Conservation (phyloP, 2,888 invertebrate genomes). For the Ctena decussata region DNA sequence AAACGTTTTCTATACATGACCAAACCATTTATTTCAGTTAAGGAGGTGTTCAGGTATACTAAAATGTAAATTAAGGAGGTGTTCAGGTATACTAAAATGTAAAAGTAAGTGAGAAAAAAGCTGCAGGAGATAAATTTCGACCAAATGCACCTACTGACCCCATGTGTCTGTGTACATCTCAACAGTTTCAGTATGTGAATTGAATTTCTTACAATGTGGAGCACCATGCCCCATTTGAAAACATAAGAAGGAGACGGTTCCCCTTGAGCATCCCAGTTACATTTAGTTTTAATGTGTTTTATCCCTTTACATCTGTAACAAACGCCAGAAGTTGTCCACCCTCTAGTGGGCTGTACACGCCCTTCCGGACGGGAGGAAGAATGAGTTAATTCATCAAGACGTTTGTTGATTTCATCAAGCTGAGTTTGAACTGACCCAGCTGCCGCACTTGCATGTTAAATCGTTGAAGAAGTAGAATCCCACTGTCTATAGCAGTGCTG, state of each 20-base stretch:
- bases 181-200: background rate
- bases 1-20: no score
- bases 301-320: slow-evolving; percentile 27
- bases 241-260: slow-evolving; percentile 18
- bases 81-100: no score
- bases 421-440: background rate
- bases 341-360: no score
- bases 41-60: no score
- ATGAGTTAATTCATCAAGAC: background rate
- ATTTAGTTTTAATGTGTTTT: slow-evolving; percentile 18
- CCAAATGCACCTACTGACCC: no score
- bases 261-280: slow-evolving; percentile 35
- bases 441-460: no score
- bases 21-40: no score
- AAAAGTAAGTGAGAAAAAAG: no score
- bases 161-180: no score
- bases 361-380: background rate
- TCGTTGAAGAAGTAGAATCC: no score
- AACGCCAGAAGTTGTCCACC: background rate
- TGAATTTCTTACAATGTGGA: background rate
- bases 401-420: background rate
- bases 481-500: background rate
- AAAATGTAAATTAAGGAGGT: no score
- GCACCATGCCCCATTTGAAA: slow-evolving; percentile 22
- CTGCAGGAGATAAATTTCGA: no score